Base-by-base conservation (phyloP, 2,113 vertebrate species). In the Castor canadensis region DNA sequence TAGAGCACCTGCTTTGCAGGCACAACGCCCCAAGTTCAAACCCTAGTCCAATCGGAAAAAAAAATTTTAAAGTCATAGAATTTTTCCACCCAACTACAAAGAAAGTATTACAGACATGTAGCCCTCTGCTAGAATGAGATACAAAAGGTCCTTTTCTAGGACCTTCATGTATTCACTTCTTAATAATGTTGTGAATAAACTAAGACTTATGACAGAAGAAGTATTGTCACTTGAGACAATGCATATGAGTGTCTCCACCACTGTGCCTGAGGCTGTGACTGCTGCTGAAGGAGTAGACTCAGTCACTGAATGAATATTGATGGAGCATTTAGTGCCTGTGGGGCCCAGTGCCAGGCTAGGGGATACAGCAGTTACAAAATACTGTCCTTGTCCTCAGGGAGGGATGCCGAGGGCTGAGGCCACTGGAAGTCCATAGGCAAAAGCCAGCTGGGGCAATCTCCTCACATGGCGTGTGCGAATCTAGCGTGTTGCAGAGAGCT, bases 161-260 rank as follows among this genome's bases (percentile, higher is more conserved):
- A 9, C 20, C 40, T 64, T 32, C 87, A 2, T 64, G 3, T 47
- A 58, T 47, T 38, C 69, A 11, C 17, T 62, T 60, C 16, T 38
- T 40, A 77, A 38, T 77, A 52, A 66, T 4, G 22, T 28, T 43
- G 2, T 47, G 15, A 40, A 56, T 75, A 40, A 47, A 83, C 24
- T 2, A 5, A 54, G 40, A 62, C 30, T 26, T 43, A 43, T 1
- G 7, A 47, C 13, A 17, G n/a, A 12, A 32, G 49, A 32, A 26
- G 5, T 62, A 40, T 24, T 72, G 3, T n/a, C n/a, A 47, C 9
- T 28, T 52, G 47, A 72, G 20, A 52, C 10, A 7, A 32, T 0
- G 30, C 17, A 8, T 6, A 6, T 1, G 10, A 38, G 24, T 2
- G 9, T 12, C n/a, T 8, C 58, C 4, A 1, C 20, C 15, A 3